Evolutionary conservation across 2,113 vertebrate species (phyloP).

Genomic region (Bufo gargarizans): DNA sequence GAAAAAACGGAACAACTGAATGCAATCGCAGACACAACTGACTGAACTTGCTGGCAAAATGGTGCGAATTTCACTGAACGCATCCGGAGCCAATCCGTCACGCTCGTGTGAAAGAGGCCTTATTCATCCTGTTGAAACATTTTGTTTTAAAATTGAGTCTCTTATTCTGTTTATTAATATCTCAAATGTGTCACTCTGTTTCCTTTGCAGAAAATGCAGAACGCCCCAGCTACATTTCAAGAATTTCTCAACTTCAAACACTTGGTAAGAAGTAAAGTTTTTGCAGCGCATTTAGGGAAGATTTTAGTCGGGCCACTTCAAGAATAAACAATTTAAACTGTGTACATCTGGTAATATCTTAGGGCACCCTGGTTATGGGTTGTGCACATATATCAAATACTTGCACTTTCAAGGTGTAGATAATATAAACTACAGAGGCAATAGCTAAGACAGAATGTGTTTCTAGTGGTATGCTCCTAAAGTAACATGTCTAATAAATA

Average conservation of each 20-base stretch:
- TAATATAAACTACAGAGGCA: constrained; percentile 26
- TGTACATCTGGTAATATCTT: neutral
- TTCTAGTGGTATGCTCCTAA: neutral
- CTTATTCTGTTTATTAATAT: neutral
- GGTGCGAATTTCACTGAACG: too few species aligned
- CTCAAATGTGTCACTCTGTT: neutral
- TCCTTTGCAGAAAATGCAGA: constrained; percentile 59
- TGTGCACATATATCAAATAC: neutral
- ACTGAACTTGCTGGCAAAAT: too few species aligned
- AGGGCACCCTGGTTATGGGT: neutral
- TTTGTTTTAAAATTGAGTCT: too few species aligned
- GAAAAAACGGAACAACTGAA: too few species aligned
- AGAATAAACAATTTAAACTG: constrained; percentile 6
- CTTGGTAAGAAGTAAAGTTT: constrained; percentile 62
- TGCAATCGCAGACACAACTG: too few species aligned
- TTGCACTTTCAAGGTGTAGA: neutral
- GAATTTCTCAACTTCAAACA: constrained; percentile 64
- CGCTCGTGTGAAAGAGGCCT: too few species aligned
- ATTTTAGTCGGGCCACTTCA: neutral
- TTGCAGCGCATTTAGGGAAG: neutral
- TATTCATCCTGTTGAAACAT: too few species aligned
- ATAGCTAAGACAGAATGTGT: neutral
- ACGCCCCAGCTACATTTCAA: constrained; percentile 62
- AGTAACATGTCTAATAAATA: too few species aligned
- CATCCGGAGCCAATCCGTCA: too few species aligned